These are phyloP conservation scores for Pyrochroa serraticornis DNA, from an alignment of 2,888 invertebrate species.

Conservation along the genomic window DNA sequence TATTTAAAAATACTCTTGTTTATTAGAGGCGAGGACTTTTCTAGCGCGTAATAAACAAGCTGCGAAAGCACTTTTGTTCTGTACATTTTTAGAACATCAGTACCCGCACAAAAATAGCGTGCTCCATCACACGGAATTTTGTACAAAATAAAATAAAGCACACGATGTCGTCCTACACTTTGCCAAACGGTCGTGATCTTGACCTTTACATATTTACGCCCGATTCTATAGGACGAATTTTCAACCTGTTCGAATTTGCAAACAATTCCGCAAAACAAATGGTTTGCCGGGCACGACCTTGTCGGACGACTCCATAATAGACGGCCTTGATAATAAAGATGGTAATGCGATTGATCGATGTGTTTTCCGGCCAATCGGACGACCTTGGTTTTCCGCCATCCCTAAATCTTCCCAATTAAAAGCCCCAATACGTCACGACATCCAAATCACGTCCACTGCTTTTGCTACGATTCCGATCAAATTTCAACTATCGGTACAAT, in stretches of 20 bases:
- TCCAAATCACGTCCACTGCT: not conserved
- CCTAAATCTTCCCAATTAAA: not conserved
- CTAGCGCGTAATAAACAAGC: conserved; percentile 20
- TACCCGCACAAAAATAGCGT: not conserved
- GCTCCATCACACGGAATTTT: not conserved
- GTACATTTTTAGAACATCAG: not conserved
- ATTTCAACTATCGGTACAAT: not conserved
- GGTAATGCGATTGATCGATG: conserved; percentile 42
- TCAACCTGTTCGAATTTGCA: not conserved
- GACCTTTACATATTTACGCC: not conserved
- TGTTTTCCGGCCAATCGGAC: conserved; percentile 13
- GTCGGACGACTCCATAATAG: conserved; percentile 47
- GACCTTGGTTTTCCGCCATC: not conserved
- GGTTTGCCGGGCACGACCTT: conserved; percentile 22
- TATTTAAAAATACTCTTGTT: conserved; percentile 33
- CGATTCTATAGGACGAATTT: not conserved
- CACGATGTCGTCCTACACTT: too few relatives aligned
- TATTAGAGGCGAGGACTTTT: conserved; percentile 20
- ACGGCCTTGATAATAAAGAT: conserved; percentile 47
- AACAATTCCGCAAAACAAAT: not conserved
- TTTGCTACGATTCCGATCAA: too few relatives aligned
- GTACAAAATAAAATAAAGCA: not conserved
- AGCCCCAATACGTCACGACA: not conserved
- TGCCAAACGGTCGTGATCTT: conserved; percentile 26
- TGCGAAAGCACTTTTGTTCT: not conserved